Conservation (phyloP, 2,797 vertebrate species). For the Carcharodon carcharias region DNA sequence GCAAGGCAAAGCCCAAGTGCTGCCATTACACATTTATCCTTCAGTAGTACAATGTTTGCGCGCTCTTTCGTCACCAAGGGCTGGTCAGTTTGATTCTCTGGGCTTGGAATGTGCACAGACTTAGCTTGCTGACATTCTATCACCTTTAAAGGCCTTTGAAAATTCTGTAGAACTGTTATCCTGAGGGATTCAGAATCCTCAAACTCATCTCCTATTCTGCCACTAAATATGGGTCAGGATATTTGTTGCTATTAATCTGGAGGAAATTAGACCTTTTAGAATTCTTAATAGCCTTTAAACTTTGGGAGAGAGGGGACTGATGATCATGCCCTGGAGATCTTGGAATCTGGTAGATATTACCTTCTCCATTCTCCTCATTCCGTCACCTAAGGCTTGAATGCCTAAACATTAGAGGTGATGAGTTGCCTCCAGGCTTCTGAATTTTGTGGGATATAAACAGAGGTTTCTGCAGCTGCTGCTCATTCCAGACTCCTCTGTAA, state of each 20-base stretch:
- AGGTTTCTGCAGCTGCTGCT: neutral
- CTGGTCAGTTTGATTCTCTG: neutral
- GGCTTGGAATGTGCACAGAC: neutral
- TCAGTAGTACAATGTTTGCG: neutral
- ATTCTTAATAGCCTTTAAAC: neutral
- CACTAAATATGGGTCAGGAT: neutral
- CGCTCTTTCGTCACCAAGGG: neutral
- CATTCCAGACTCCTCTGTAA: neutral
- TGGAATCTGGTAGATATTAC: slow-evolving; percentile 3
- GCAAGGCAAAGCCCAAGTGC: neutral
- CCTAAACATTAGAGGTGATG: neutral
- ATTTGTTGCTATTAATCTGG: neutral
- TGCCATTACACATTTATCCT: neutral
- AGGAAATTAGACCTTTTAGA: neutral
- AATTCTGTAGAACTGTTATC: neutral
- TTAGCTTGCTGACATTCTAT: neutral
- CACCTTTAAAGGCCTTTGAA: neutral
- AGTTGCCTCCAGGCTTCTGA: neutral
- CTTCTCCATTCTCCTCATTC: neutral
- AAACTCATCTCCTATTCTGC: neutral
- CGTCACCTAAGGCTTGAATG: neutral
- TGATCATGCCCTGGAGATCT: slow-evolving; percentile 9
- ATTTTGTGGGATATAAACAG: neutral
- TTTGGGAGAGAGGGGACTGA: neutral
- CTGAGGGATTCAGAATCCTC: neutral